These are phyloP conservation scores for Megaceryle torquata DNA, from an alignment of 2,113 vertebrate species.

Conservation along the genomic window DNA sequence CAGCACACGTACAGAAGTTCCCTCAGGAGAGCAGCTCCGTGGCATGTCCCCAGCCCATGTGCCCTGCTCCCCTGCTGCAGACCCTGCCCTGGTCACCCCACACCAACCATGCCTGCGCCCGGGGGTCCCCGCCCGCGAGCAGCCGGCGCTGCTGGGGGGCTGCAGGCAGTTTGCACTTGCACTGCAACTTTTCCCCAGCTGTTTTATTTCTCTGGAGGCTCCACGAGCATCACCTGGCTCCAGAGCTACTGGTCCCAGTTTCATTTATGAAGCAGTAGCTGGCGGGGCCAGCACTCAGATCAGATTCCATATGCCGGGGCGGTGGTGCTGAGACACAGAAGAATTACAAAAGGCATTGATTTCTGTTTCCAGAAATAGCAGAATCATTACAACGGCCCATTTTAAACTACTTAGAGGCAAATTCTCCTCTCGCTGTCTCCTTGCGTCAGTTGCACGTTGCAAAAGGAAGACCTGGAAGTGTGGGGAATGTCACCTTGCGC, in stretches of 20 bases:
- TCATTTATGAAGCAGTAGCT: neutral
- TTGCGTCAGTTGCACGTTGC: rapidly evolving
- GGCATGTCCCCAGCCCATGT: neutral
- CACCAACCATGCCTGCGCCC: rapidly evolving
- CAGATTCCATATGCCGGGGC: neutral
- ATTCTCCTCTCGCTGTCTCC: neutral
- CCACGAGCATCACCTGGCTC: neutral
- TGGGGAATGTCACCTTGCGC: neutral
- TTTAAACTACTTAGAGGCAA: neutral
- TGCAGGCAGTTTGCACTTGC: neutral
- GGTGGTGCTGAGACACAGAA: rapidly evolving
- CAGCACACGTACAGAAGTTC: rapidly evolving
- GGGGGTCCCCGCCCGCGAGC: neutral
- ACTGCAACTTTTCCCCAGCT: neutral
- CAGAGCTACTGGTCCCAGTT: neutral
- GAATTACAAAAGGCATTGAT: neutral
- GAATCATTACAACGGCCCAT: neutral
- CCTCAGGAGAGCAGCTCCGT: neutral
- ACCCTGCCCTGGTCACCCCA: neutral
- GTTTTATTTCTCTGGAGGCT: neutral
- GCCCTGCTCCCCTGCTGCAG: rapidly evolving
- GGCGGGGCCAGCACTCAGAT: rapidly evolving
- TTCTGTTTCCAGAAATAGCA: neutral
- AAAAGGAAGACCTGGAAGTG: neutral
- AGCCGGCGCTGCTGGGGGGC: rapidly evolving